Conservation (phyloP, 2,888 invertebrate species). For the Iphiclides podalirius region DNA sequence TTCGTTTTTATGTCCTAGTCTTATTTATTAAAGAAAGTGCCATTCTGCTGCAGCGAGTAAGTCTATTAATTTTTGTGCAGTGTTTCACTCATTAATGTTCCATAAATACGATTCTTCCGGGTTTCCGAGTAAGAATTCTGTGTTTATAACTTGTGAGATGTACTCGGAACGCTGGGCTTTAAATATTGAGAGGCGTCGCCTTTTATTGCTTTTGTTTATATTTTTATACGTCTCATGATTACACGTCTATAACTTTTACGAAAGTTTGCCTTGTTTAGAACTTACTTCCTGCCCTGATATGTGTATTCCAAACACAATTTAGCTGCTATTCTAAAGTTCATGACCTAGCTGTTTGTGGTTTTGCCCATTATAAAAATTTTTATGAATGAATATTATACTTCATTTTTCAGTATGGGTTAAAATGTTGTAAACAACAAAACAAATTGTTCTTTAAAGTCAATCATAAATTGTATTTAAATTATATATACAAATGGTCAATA, state of each 20-base stretch:
- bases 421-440: too few relatives aligned
- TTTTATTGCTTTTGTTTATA: conserved; percentile 36
- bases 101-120: conserved; percentile 58
- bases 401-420: too few relatives aligned
- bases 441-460: too few relatives aligned
- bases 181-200: conserved; percentile 37
- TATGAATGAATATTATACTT: too few relatives aligned
- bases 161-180: conserved; percentile 40
- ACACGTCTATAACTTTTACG: conserved; percentile 46
- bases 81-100: conserved; percentile 60
- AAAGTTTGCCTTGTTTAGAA: conserved; percentile 66
- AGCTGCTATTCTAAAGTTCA: not conserved
- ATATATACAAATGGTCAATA: too few relatives aligned
- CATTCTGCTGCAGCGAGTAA: conserved; percentile 50
- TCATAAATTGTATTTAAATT: too few relatives aligned
- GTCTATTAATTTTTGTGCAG: conserved; percentile 42
- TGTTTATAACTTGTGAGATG: conserved; percentile 38
- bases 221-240: conserved; percentile 40
- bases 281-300: conserved; percentile 67
- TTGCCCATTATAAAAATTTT: too few relatives aligned
- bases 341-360: not conserved
- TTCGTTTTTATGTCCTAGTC: conserved; percentile 50
- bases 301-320: conserved; percentile 53
- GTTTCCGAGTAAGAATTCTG: conserved; percentile 55
- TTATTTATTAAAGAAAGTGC: conserved; percentile 40